Conservation (phyloP, 2,797 vertebrate species). For the Spheniscus humboldti region DNA sequence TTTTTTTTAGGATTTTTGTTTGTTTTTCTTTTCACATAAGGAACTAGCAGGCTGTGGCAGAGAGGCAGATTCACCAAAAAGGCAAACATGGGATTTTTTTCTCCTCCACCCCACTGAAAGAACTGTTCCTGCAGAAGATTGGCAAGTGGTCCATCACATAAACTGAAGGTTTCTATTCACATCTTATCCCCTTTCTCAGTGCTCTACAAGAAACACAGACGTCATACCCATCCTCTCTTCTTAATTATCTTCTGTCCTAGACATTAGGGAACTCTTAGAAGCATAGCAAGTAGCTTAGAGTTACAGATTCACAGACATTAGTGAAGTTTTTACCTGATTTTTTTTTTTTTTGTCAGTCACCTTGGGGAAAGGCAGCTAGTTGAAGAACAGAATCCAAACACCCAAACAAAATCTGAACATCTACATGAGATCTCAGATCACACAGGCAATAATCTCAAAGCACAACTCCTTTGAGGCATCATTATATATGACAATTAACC, state of each 20-base stretch:
- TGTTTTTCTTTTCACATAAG: neutral
- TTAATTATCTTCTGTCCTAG: neutral
- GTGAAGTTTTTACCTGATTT: neutral
- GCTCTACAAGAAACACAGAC: neutral
- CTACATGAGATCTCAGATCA: neutral
- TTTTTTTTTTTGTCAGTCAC: neutral
- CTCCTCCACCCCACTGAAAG: neutral
- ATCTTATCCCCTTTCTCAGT: neutral
- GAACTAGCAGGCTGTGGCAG: neutral
- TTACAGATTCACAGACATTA: neutral
- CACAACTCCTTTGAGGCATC: neutral
- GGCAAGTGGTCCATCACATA: neutral
- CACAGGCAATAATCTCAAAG: neutral
- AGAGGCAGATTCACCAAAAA: neutral
- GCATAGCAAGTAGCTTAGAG: neutral
- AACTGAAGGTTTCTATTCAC: neutral
- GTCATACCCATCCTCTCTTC: neutral
- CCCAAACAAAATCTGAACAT: neutral
- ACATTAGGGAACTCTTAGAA: neutral
- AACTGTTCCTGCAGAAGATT: neutral
- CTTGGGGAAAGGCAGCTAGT: neutral
- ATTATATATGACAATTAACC: neutral
- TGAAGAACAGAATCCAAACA: neutral
- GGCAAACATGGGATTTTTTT: fast-evolving
- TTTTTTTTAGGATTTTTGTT: too few species aligned